A percentile compares a stretch with the other conserved stretches of the same genome.
phyloP scores from a whole-genome alignment of 2,888 invertebrate species.

The Malachius bipustulatus region DNA sequence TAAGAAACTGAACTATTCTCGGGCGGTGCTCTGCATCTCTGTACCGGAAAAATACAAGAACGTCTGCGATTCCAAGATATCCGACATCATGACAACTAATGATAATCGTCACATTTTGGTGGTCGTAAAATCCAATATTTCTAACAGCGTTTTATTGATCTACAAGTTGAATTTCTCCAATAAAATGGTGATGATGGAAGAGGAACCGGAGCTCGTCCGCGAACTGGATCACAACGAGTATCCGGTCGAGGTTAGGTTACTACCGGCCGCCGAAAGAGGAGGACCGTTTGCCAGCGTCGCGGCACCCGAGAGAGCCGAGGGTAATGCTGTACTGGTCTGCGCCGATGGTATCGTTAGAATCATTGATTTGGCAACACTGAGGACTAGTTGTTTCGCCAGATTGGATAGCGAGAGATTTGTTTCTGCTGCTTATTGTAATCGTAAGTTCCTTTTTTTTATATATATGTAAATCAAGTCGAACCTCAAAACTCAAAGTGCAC shows the following conservation, averaged over 20 bases:
- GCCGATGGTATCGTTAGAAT: conserved; percentile 63
- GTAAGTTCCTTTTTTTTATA: too few species aligned
- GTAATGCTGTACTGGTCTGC: conserved; percentile 62
- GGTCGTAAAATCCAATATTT: conserved; percentile 34
- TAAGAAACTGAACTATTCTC: conserved; percentile 34
- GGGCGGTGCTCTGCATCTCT: conserved; percentile 46
- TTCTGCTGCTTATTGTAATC: conserved; percentile 76
- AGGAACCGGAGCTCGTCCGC: conserved; percentile 48
- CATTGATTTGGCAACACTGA: conserved; percentile 58
- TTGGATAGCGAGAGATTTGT: conserved; percentile 62
- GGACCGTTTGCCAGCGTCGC: conserved; percentile 22
- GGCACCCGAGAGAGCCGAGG: conserved; percentile 26
- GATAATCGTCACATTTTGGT: conserved; percentile 58
- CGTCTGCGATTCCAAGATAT: conserved; percentile 42
- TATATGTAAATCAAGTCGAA: too few species aligned
- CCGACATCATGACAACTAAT: conserved; percentile 54
- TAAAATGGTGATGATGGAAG: conserved; percentile 42
- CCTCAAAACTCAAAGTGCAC: too few species aligned
- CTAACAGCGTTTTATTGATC: conserved; percentile 40
- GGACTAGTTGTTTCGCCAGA: conserved; percentile 53
- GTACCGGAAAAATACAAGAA: conserved; percentile 42
- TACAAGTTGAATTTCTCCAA: conserved; percentile 43
- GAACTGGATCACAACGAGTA: conserved; percentile 53
- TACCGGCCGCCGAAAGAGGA: conserved; percentile 43
- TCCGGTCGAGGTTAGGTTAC: conserved; percentile 56